phyloP scores from a whole-genome alignment of 2,797 vertebrate species.

The Macroramphosus scolopax region DNA sequence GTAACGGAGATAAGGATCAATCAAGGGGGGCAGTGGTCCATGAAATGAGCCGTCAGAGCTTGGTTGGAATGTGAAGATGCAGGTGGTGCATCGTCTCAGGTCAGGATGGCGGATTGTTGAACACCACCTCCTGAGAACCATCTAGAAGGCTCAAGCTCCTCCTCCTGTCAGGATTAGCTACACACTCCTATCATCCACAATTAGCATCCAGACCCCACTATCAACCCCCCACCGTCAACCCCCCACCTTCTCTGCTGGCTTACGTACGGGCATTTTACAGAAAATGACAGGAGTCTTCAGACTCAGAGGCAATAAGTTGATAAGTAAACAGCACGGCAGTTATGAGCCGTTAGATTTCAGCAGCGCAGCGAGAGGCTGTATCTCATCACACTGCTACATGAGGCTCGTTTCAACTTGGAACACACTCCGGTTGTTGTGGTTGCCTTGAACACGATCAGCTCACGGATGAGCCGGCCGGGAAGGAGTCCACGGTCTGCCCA shows the following conservation, averaged over 20 bases:
- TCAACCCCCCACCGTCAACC: too few species aligned
- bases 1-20: constrained; percentile 14
- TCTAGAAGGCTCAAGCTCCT: constrained; percentile 10
- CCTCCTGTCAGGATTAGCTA: constrained; percentile 18
- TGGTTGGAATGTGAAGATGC: too few species aligned
- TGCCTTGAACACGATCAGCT: constrained; percentile 17
- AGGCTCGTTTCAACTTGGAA: constrained; percentile 3
- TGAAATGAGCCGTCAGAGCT: constrained; percentile 41
- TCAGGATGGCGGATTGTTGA: constrained; percentile 15
- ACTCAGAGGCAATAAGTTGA: neutral
- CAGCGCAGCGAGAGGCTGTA: constrained; percentile 1
- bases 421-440: constrained; percentile 3
- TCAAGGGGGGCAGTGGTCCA: constrained; percentile 27
- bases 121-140: constrained; percentile 14
- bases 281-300: neutral
- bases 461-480: constrained; percentile 14
- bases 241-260: too few species aligned
- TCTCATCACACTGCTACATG: constrained; percentile 13
- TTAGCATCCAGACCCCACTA: too few species aligned
- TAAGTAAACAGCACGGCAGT: neutral
- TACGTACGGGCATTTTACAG: too few species aligned
- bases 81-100: too few species aligned
- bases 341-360: neutral
- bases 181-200: neutral
- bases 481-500: constrained; percentile 10